Percentiles rank a stretch among this genome's conserved stretches.
These are phyloP conservation scores for Boleophthalmus pectinirostris DNA, from an alignment of 2,113 vertebrate genomes.

Conservation along the genomic window DNA sequence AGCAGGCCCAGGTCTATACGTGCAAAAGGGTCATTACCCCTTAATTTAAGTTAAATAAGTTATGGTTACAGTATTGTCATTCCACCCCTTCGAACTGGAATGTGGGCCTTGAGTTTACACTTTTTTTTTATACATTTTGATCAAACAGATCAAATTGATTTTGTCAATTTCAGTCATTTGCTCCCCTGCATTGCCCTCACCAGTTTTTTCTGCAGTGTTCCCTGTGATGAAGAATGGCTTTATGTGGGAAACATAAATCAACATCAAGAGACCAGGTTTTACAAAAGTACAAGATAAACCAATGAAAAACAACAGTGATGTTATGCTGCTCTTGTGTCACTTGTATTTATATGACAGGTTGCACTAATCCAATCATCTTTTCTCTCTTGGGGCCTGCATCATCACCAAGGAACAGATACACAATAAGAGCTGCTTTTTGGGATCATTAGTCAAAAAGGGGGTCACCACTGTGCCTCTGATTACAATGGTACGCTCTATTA, in stretches of 20 bases:
- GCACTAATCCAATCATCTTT: neutral
- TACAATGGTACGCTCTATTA: slow-evolving; percentile 37
- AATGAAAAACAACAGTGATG: neutral
- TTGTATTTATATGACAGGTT: slow-evolving; percentile 23
- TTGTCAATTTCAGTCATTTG: neutral
- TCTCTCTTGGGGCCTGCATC: slow-evolving; percentile 23
- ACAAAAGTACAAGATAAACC: neutral
- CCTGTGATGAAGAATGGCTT: slow-evolving; percentile 31
- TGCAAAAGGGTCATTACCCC: no score
- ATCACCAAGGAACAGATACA: slow-evolving; percentile 12
- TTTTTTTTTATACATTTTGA: slow-evolving; percentile 4
- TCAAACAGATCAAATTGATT: neutral
- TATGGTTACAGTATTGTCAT: no score
- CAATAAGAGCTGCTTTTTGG: slow-evolving; percentile 47
- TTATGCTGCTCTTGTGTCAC: slow-evolving; percentile 8
- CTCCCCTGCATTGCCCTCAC: slow-evolving; percentile 16
- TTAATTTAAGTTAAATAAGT: neutral
- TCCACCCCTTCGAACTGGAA: no score
- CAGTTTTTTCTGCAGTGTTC: slow-evolving; percentile 9
- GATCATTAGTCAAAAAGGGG: slow-evolving; percentile 58
- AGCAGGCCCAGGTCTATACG: no score
- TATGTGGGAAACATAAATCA: slow-evolving; percentile 40
- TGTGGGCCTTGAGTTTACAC: slow-evolving; percentile 1
- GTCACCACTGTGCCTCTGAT: slow-evolving; percentile 58
- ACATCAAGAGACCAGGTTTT: neutral